Evolutionary conservation across 2,797 vertebrate genomes (phyloP), one percentile per base, ranked within the genome.

Genomic region (Diglossa cyanea): DNA sequence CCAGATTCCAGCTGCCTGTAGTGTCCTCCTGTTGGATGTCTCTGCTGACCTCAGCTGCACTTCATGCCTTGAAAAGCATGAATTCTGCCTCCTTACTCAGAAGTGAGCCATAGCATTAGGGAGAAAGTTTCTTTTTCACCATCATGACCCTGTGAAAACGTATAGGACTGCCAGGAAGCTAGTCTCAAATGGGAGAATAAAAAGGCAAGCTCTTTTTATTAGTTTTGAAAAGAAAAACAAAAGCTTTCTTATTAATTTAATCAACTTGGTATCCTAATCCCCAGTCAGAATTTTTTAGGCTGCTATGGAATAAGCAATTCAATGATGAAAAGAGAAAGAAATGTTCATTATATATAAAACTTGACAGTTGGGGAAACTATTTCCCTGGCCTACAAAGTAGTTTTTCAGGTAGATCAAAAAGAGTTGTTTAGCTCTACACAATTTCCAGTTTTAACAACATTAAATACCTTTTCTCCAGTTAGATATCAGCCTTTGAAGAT

Each of bases 401-500:
- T 79, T 94, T 93, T 94, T 95, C 63, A 95, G 91, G 62, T 88
- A 94, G 90, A 96, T 94, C 86, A 96, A 93, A 95, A 86, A 78
- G 85, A 88, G 7, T 94, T 95, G 86, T 82, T 93, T 93, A 93
- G 72, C 81, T 93, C 86, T 93, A 95, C 75, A 93, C 55, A 93
- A 88, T 96, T 95, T 90, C 77, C 72, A 95, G 88, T 90, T 96
- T 96, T 96, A 97, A 94, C 82, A 95, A 80, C 71, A 91, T 75
- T 93, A 93, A 94, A 93, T 95, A 84, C 63, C 68, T 92, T 96
- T 94, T 95, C 83, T 96, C 24, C 84, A 94, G 86, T 70, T 93
- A 87, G 94, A 93, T 91, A 94, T 70, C 81, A 74, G 87, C 83
- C 95, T 97, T 96, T 97, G 94, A 97, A 97, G 94, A 92, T 90